Conservation (phyloP, 2,888 invertebrate genomes). For the Temnothorax unifasciatus region DNA sequence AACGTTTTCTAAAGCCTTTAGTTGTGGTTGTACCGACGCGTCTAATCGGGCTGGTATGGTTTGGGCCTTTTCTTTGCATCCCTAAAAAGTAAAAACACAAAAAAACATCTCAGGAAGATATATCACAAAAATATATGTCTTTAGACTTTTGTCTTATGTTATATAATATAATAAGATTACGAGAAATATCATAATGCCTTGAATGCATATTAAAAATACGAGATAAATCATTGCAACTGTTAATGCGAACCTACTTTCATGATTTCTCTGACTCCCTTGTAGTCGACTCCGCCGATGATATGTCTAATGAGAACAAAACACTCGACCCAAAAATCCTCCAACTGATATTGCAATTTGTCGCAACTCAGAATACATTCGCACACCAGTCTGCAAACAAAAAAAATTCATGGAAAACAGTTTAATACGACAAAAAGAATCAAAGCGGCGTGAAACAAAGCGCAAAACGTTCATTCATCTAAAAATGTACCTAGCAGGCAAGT, state of each 20-base stretch:
- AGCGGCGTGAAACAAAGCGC: background rate
- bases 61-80: conserved; percentile 95
- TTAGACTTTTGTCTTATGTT: background rate
- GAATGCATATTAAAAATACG: background rate
- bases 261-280: conserved; percentile 97
- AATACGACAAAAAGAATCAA: background rate
- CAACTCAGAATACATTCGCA: conserved; percentile 95
- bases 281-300: conserved; percentile 96
- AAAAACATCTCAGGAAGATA: background rate
- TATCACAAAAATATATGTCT: background rate
- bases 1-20: conserved; percentile 93
- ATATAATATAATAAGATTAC: background rate
- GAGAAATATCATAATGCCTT: conserved; percentile 5
- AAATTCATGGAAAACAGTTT: conserved; percentile 12
- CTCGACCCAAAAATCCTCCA: conserved; percentile 96
- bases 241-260: conserved; percentile 91
- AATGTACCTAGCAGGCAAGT: conserved; percentile 91
- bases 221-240: background rate
- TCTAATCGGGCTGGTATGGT: conserved; percentile 93
- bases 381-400: conserved; percentile 89
- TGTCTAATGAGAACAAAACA: conserved; percentile 94
- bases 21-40: conserved; percentile 93
- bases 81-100: conserved; percentile 85
- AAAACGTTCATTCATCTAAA: background rate
- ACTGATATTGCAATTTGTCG: conserved; percentile 93